A percentile compares a stretch with the other conserved stretches of the same genome.
Conservation (phyloP, 2,797 vertebrate genomes). For the Aphelocoma californica region DNA sequence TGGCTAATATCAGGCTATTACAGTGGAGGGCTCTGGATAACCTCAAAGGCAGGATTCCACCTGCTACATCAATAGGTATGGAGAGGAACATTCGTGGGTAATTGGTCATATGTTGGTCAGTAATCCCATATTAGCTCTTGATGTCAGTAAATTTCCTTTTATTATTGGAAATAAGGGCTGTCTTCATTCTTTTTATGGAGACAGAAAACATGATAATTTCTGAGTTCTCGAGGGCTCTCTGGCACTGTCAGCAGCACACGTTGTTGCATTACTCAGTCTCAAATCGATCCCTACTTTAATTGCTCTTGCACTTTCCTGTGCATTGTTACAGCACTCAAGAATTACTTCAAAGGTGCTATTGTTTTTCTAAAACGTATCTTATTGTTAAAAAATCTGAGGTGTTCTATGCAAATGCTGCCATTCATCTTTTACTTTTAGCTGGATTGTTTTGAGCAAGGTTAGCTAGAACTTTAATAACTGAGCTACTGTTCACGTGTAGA, state of each 20-base stretch:
- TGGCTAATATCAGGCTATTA: neutral
- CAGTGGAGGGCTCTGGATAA: neutral
- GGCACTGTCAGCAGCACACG: neutral
- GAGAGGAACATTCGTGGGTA: neutral
- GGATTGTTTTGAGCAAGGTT: neutral
- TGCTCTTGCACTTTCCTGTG: neutral
- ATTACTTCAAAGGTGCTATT: slow-evolving; percentile 21
- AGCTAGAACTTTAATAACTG: neutral
- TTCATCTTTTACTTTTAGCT: slow-evolving; percentile 15
- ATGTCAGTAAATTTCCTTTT: neutral
- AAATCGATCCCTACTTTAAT: slow-evolving; percentile 17
- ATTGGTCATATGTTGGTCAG: neutral
- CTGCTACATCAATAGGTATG: neutral
- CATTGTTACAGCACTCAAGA: neutral
- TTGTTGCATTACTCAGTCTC: neutral
- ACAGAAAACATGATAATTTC: neutral
- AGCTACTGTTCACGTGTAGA: fast-evolving
- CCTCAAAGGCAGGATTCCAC: neutral
- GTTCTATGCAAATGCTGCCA: slow-evolving; percentile 23
- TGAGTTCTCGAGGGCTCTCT: neutral
- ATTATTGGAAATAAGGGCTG: neutral
- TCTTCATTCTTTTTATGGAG: neutral
- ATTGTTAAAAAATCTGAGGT: neutral
- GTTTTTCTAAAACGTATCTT: neutral
- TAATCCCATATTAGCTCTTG: neutral